A percentile compares a stretch with the other conserved stretches of the same genome.
These are phyloP conservation scores for Drosophila rubida DNA, from an alignment of 2,888 invertebrate species.

Conservation along the genomic window DNA sequence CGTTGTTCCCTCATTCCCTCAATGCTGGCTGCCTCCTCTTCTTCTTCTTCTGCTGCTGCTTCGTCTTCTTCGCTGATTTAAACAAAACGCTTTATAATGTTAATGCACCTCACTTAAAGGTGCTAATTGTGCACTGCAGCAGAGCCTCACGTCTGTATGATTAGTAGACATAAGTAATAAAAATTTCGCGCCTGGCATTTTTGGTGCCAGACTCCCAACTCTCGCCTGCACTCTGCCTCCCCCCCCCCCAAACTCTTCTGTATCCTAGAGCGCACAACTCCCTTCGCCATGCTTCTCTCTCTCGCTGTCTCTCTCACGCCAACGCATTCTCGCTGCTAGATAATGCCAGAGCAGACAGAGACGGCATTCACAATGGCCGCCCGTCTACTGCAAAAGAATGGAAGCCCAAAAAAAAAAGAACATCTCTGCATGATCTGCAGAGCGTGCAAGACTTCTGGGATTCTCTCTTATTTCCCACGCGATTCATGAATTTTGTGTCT, in stretches of 20 bases:
- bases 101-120: slow-evolving; percentile 55
- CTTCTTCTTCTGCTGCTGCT: not conserved
- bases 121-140: slow-evolving; percentile 58
- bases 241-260: not conserved
- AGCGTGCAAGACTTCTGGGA: slow-evolving; percentile 5
- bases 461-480: not conserved
- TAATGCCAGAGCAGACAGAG: slow-evolving; percentile 41
- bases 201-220: not conserved
- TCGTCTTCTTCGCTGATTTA: no score
- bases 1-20: not conserved
- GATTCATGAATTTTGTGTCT: not conserved
- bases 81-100: slow-evolving; percentile 34
- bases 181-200: slow-evolving; percentile 45
- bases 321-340: slow-evolving; percentile 20
- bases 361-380: slow-evolving; percentile 11
- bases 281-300: not conserved
- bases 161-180: slow-evolving; percentile 40
- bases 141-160: slow-evolving; percentile 45
- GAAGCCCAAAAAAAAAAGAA: slow-evolving; percentile 16
- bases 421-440: slow-evolving; percentile 2
- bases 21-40: not conserved
- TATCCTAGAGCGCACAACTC: slow-evolving; percentile 8
- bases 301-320: not conserved
- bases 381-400: slow-evolving; percentile 18
- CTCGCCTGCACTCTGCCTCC: not conserved